Percentiles rank a stretch among this genome's conserved stretches.
Conservation (phyloP, 2,113 vertebrate species). For the Atherinomorus stipes region DNA sequence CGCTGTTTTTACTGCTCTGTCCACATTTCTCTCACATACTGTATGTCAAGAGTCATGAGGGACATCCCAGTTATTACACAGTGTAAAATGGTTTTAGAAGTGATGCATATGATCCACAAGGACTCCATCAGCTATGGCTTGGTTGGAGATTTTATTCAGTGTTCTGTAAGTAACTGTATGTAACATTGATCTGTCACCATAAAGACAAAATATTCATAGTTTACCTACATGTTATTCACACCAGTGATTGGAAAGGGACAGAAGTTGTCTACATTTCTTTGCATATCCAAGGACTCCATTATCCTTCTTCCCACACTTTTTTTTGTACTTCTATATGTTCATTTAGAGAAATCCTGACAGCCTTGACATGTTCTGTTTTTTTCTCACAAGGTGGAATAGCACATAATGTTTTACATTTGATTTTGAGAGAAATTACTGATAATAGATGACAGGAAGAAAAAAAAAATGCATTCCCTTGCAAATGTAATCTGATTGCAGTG, state of each 20-base stretch:
- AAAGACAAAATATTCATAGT: constrained; percentile 26
- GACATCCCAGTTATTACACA: not conserved
- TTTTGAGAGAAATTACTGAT: constrained; percentile 1
- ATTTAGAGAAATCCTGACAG: not conserved
- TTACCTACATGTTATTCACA: constrained; percentile 1
- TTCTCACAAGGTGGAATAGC: constrained; percentile 1
- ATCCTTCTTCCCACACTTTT: not conserved
- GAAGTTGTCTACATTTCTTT: constrained; percentile 8
- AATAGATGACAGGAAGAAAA: constrained; percentile 8
- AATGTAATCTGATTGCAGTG: not conserved
- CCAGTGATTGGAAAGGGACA: not conserved
- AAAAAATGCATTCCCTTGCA: not conserved
- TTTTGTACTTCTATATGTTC: not conserved
- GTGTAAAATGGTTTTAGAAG: not conserved
- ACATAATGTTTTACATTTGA: not conserved
- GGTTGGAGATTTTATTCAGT: constrained; percentile 5
- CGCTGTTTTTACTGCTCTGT: not conserved
- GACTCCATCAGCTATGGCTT: not conserved
- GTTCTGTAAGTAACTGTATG: not conserved
- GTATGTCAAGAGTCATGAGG: not conserved
- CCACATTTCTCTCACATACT: constrained; percentile 1
- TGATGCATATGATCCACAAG: not conserved
- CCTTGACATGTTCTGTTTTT: constrained; percentile 13
- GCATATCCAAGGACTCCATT: no score
- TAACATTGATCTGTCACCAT: constrained; percentile 8